A percentile compares a stretch with the other conserved stretches of the same genome.
phyloP scores from a whole-genome alignment of 2,797 vertebrate species.

The Todus mexicanus region DNA sequence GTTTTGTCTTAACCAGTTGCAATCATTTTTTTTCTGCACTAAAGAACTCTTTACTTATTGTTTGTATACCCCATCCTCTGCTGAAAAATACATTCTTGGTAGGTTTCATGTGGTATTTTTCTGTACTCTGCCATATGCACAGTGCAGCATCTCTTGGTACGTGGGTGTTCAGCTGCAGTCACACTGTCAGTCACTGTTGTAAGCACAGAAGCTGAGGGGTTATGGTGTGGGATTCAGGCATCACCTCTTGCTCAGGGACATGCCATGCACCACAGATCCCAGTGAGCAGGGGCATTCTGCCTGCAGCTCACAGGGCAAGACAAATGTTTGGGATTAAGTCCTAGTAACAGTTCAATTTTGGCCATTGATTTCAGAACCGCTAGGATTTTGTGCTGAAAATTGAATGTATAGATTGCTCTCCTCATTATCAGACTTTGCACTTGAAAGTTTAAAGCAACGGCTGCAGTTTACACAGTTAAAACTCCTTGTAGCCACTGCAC shows the following conservation, averaged over 20 bases:
- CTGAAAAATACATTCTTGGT: not conserved
- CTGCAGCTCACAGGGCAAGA: not conserved
- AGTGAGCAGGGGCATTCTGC: not conserved
- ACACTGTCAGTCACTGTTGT: conserved; percentile 38
- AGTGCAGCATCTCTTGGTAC: not conserved
- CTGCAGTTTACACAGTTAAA: not conserved
- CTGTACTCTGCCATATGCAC: not conserved
- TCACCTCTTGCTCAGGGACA: not conserved
- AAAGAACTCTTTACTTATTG: not conserved
- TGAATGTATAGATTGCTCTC: not conserved
- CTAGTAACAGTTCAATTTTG: accelerated
- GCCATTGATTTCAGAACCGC: not conserved
- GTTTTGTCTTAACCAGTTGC: not conserved
- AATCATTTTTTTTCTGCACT: not conserved
- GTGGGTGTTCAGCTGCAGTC: conserved; percentile 41
- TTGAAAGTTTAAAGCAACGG: not conserved
- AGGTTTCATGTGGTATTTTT: not conserved
- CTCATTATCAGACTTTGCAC: not conserved
- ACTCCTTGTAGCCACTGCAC: not conserved
- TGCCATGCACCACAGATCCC: not conserved
- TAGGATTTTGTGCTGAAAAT: not conserved
- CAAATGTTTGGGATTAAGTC: not conserved
- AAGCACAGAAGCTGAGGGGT: not conserved
- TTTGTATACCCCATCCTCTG: not conserved
- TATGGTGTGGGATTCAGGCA: not conserved